Conservation (phyloP, 2,113 vertebrate genomes). For the Hipposideros armiger region DNA sequence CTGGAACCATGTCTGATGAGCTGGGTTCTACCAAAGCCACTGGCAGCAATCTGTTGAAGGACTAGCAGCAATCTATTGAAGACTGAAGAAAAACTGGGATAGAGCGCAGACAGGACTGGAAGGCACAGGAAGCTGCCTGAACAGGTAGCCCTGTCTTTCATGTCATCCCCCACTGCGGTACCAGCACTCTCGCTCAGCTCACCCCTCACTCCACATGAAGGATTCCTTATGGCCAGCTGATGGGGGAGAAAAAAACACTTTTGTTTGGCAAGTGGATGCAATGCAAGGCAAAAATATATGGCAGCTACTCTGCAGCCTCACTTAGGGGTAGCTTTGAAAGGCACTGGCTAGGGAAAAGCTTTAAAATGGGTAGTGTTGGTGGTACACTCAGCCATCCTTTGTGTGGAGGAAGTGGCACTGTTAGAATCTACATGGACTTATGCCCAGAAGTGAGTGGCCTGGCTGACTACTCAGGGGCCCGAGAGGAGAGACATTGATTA, state of each 20-base stretch:
- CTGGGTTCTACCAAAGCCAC: neutral
- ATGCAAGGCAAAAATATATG: neutral
- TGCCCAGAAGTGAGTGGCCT: neutral
- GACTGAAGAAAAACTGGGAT: neutral
- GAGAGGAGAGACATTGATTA: neutral
- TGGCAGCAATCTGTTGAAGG: neutral
- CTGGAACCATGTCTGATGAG: neutral
- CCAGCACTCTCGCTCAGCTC: neutral
- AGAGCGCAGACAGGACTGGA: neutral
- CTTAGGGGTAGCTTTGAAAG: neutral
- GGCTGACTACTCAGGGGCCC: neutral
- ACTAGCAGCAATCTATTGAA: neutral
- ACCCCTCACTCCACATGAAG: neutral
- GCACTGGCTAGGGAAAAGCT: neutral
- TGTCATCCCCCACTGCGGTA: neutral
- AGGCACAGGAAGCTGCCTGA: neutral
- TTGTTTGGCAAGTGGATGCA: neutral
- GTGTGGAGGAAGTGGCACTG: neutral
- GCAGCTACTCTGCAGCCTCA: neutral
- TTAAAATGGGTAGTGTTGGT: neutral
- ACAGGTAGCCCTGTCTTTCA: too few relatives aligned
- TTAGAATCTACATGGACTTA: neutral
- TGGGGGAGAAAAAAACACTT: neutral
- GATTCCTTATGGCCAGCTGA: neutral
- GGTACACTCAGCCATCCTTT: neutral